A percentile compares a stretch with the other conserved stretches of the same genome.
Conservation (phyloP, 2,113 vertebrate genomes). For the Tetrax tetrax region DNA sequence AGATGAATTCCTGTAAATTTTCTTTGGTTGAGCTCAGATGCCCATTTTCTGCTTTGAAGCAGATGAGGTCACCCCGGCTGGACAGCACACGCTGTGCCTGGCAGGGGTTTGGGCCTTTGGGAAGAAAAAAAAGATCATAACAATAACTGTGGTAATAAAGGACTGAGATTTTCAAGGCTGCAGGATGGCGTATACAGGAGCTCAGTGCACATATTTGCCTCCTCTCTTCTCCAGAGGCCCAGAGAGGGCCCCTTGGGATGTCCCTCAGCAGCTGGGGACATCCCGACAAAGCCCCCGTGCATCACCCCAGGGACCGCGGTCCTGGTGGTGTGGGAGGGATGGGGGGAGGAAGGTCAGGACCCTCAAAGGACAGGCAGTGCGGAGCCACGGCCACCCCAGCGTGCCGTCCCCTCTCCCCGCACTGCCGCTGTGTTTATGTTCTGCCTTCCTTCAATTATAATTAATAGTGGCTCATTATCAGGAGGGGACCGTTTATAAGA, state of each 20-base stretch:
- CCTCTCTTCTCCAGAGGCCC: background rate
- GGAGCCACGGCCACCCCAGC: background rate
- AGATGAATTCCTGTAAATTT: constrained; percentile 71
- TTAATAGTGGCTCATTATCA: constrained; percentile 62
- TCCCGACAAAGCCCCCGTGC: rapidly evolving
- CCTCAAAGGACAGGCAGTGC: background rate
- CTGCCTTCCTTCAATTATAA: constrained; percentile 64
- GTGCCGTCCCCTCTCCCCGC: background rate
- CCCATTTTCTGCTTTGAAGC: constrained; percentile 34
- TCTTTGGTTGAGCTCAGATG: constrained; percentile 54
- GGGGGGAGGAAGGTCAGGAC: background rate
- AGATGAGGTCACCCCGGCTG: constrained; percentile 61
- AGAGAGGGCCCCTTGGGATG: background rate
- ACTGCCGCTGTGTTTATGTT: constrained; percentile 2
- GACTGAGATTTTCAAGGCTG: background rate
- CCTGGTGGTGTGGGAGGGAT: rapidly evolving
- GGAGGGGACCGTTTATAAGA: constrained; percentile 69
- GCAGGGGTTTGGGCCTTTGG: background rate
- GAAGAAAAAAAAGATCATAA: background rate
- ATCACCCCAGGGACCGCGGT: rapidly evolving
- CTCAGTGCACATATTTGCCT: background rate
- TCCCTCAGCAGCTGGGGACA: background rate
- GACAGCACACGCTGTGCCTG: constrained; percentile 46
- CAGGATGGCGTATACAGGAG: background rate
- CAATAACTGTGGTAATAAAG: background rate